Percentiles rank a stretch among this genome's conserved stretches.
These are phyloP conservation scores for Chaunax sp. DNA, from an alignment of 2,797 vertebrate genomes.

Conservation along the genomic window DNA sequence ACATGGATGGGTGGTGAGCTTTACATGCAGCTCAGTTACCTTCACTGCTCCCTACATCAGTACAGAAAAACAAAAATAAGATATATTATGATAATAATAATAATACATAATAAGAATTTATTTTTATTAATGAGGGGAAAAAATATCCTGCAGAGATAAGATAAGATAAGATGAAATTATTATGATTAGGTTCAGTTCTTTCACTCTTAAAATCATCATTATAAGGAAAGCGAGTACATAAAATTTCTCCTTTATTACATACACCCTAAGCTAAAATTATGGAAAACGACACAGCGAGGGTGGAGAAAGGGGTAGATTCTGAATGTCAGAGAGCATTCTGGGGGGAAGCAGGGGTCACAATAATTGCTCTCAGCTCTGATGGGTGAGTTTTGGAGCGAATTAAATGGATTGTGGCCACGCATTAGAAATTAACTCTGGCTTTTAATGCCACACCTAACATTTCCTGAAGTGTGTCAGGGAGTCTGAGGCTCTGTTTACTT, in stretches of 20 bases:
- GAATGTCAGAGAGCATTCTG: not conserved
- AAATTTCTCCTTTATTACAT: too few relatives aligned
- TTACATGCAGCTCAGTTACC: not conserved
- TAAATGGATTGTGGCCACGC: conserved; percentile 55
- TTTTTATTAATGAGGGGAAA: too few relatives aligned
- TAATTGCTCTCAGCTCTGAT: conserved; percentile 69
- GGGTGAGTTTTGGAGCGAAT: conserved; percentile 50
- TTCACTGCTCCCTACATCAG: not conserved
- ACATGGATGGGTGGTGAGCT: not conserved
- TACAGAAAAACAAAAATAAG: too few relatives aligned
- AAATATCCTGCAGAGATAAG: too few relatives aligned
- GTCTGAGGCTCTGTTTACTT: not conserved
- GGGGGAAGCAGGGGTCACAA: not conserved
- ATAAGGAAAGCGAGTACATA: too few relatives aligned
- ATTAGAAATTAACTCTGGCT: conserved; percentile 58
- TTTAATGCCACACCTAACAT: conserved; percentile 63
- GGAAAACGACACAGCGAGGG: conserved; percentile 1
- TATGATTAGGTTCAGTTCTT: too few relatives aligned
- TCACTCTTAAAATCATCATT: too few relatives aligned
- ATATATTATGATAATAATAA: too few relatives aligned
- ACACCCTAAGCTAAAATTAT: too few relatives aligned
- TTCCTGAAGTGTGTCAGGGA: conserved; percentile 21
- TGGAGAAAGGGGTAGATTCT: conserved; percentile 15
- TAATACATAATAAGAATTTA: too few relatives aligned
- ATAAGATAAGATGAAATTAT: too few relatives aligned